These are phyloP conservation scores for Nebria salina DNA, from an alignment of 2,888 invertebrate genomes.

Conservation along the genomic window DNA sequence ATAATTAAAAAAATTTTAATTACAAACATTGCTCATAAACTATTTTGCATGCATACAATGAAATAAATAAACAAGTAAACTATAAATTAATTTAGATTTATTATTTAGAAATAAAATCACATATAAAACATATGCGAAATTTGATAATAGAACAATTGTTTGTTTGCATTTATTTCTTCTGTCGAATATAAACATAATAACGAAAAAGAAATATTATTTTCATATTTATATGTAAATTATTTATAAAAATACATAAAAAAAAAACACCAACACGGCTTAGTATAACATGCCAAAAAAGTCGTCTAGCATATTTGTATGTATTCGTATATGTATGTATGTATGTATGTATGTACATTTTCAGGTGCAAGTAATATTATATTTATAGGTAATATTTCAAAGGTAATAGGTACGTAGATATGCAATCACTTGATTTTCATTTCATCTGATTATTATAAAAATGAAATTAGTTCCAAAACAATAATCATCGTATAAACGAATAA, in stretches of 20 bases:
- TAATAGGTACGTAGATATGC: not conserved
- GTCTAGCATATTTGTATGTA: no score
- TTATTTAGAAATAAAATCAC: not conserved
- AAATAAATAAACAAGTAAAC: not conserved
- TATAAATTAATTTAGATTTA: not conserved
- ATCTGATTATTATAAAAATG: not conserved
- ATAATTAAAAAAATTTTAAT: no score
- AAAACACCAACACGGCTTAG: no score
- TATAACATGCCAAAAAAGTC: no score
- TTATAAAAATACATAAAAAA: no score
- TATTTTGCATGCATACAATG: no score
- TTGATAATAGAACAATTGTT: not conserved
- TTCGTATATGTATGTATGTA: no score
- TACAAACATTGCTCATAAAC: no score
- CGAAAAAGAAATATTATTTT: not conserved
- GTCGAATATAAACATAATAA: not conserved
- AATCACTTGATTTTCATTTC: not conserved
- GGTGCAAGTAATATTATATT: no score
- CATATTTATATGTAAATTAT: not conserved
- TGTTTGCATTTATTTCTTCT: not conserved
- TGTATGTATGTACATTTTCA: no score
- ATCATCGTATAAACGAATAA: not conserved
- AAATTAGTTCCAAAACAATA: not conserved
- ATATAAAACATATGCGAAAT: not conserved
- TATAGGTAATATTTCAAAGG: no score